Evolutionary conservation across 2,113 vertebrate genomes (phyloP).

Genomic region (Gila orcuttii): DNA sequence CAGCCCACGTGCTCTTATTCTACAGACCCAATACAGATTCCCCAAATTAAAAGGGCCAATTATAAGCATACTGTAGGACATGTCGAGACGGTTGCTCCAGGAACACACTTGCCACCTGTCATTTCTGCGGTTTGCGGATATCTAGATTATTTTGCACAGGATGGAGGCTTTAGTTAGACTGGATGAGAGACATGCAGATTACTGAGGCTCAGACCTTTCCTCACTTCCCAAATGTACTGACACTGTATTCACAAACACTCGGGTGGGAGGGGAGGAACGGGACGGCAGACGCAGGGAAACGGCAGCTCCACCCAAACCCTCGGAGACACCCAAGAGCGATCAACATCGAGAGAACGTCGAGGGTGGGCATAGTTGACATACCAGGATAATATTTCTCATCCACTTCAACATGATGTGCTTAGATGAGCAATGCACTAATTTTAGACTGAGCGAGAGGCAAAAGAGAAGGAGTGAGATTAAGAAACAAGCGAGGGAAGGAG

Average conservation of each 20-base stretch:
- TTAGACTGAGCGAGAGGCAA: constrained; percentile 57
- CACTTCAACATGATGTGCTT: constrained; percentile 69
- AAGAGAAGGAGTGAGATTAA: constrained; percentile 12
- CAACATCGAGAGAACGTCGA: constrained; percentile 14
- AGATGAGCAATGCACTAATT: constrained; percentile 74
- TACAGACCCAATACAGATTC: background rate
- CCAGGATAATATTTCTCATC: constrained; percentile 76
- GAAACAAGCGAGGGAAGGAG: background rate
- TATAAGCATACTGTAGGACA: background rate
- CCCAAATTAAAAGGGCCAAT: background rate
- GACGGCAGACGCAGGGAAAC: constrained; percentile 39
- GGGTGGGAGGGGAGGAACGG: constrained; percentile 42
- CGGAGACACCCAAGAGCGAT: constrained; percentile 5
- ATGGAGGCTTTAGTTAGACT: constrained; percentile 50
- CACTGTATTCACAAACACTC: constrained; percentile 16
- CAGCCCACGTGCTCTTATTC: background rate
- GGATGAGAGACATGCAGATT: background rate
- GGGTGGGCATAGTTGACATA: constrained; percentile 71
- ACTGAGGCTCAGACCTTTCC: constrained; percentile 20
- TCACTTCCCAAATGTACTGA: constrained; percentile 32
- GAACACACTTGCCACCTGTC: constrained; percentile 15
- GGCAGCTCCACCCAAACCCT: constrained; percentile 12
- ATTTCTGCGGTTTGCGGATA: background rate
- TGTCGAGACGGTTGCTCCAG: background rate
- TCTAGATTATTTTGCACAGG: constrained; percentile 34